Evolutionary conservation across 2,113 vertebrate genomes (phyloP), one percentile per base, ranked within the genome.

Genomic region (Girardinichthys multiradiatus): DNA sequence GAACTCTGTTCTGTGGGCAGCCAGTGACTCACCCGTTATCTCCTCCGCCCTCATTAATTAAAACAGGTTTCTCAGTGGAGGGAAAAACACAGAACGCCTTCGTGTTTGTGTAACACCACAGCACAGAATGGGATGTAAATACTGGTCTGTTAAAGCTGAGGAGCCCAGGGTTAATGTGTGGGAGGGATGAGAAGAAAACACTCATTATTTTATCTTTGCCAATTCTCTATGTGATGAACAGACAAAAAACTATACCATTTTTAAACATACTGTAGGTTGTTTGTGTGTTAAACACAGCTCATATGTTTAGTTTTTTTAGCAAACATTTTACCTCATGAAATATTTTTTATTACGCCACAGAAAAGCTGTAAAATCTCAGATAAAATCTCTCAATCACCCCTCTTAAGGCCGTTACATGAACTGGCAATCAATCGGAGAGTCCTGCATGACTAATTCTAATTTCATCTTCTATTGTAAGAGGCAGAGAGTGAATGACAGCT

Each of bases 151-250:
- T 39, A 45, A 35, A 61, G 11, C 54, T 11, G 58, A 65, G 29
- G 64, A 70, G 71, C 45, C 60, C 8, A 2, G 35, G 39, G 39
- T 60, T 57, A 30, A 65, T 42, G 72, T 64, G 80, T 76, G 57
- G 82, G 79, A 84, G 64, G 62, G 45, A 63, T 79, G 77, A 73
- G 59, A 66, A 65, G 35, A 71, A 88, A 87, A 84, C 71, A 85
- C 37, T 61, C 1, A 63, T 68, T 59, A 24, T 28, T 13, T 28
- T 30, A 33, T 74, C 64, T 63, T 59, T 51, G 74, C 35, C 80
- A 77, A 13, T 28, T 75, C 12, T 60, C 74, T 29, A 48, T 28
- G 19, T 19, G 57, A 45, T 35, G 62, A 68, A 77, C 4, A 0
- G 4, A 72, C 62, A 21, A 21, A 17, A 68, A 3, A 26, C 54